Evolutionary conservation across 2,797 vertebrate genomes (phyloP), one percentile per base, ranked within the genome.

Genomic region (Sylvia borin): DNA sequence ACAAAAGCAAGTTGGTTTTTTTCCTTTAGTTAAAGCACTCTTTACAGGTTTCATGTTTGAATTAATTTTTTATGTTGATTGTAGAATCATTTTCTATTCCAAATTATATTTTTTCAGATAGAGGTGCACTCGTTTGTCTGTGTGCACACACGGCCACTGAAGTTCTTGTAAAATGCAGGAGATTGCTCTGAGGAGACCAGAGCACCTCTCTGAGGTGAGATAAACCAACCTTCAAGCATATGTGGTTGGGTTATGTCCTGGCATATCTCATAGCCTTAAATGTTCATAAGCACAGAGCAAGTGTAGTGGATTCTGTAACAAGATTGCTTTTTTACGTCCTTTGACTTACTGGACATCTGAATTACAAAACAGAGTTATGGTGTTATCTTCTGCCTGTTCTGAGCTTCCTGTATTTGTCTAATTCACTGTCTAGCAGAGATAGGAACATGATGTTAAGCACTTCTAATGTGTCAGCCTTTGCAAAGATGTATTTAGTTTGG

Each of bases 91-190:
- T 76, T 75, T 26, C 55, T 79, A 2, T 76, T 85, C 50, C 20
- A 71, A 18, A 25, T 25, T 1, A 21, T 74, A 14, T 26, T 36
- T 76, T 68, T 68, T 60, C 36, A 48, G 45, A 3, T 15, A 29
- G 21, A 38, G 24, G 3, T 7, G 9, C 5, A 13, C 10, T 3
- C 0, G 0, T 8, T 7, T 36, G 5, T 82, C 38, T 73, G 7
- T 2, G 0, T 3, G 0, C 4, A 4, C 13, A 13, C 0, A 0
- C 0, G 0, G 32, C 21, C 32, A 5, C 29, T 55, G 16, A 81
- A 54, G 19, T 19, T 65, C 57, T 71, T 32, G 32, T 47, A 51
- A 65, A 72, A 47, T 0, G 1, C 1, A 0, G n/a, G 42, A 36
- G 34, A 8, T 65, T 1, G 1, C 36, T 17, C 2, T 38, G 54